phyloP scores from a whole-genome alignment of 2,113 vertebrate genomes.

The Mirza zaza region DNA sequence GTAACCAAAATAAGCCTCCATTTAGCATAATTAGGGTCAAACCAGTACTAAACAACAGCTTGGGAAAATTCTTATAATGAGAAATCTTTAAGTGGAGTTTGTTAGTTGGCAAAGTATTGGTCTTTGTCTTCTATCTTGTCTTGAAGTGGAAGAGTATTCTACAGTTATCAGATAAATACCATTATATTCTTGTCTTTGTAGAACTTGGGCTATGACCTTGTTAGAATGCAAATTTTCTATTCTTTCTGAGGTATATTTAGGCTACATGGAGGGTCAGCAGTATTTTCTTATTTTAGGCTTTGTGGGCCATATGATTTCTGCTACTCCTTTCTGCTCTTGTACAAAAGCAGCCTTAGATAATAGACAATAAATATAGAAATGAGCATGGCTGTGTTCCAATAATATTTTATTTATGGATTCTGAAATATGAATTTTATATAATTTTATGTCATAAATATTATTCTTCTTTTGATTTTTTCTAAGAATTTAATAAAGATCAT shows the following conservation, averaged over 20 bases:
- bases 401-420: not conserved
- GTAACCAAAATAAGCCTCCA: not conserved
- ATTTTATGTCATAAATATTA: not conserved
- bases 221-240: not conserved
- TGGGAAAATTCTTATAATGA: not conserved
- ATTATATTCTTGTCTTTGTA: not conserved
- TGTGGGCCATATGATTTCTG: not conserved
- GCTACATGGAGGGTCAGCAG: not conserved
- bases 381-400: not conserved
- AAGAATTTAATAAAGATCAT: not conserved
- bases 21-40: not conserved
- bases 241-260: not conserved
- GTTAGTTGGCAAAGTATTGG: not conserved
- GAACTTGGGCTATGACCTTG: not conserved
- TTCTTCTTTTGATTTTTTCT: not conserved
- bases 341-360: not conserved
- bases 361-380: not conserved
- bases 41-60: not conserved
- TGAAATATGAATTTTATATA: not conserved
- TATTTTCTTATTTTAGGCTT: conserved; percentile 6
- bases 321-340: not conserved
- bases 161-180: not conserved
- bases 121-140: not conserved
- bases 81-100: not conserved
- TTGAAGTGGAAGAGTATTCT: not conserved